phyloP scores from a whole-genome alignment of 2,797 vertebrate species.

The Onychomys leucogaster region DNA sequence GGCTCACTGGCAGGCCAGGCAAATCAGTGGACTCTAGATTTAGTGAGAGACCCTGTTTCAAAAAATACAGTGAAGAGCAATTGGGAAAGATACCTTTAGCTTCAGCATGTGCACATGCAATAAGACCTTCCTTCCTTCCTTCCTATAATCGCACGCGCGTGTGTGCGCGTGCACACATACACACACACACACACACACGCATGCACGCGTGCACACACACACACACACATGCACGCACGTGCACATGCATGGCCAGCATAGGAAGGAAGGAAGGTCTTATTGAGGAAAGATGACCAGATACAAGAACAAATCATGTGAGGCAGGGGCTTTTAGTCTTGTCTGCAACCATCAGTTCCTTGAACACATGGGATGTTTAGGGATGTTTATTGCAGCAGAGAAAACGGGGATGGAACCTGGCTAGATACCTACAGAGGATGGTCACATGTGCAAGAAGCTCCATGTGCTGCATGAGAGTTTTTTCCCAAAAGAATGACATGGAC shows the following conservation, averaged over 20 bases:
- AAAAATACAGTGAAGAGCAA: background rate
- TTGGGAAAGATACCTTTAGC: background rate
- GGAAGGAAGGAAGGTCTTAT: background rate
- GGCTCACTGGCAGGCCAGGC: background rate
- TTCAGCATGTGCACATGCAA: no score
- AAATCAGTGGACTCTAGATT: background rate
- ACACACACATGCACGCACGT: background rate
- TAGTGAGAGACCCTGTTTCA: background rate
- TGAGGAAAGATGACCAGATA: background rate
- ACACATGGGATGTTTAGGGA: background rate
- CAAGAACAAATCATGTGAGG: conserved; percentile 30
- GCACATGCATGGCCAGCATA: background rate
- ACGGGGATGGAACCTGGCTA: background rate
- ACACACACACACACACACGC: background rate
- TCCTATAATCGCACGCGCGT: no score
- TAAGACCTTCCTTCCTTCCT: no score
- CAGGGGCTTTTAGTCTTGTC: conserved; percentile 1
- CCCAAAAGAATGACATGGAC: background rate
- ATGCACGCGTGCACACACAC: background rate
- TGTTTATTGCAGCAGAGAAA: conserved; percentile 32
- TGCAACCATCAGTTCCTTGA: background rate
- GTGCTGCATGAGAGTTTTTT: background rate
- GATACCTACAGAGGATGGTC: background rate
- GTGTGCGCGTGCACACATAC: background rate
- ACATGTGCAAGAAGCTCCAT: background rate